These are phyloP conservation scores for Heliconius cydno DNA, from an alignment of 2,888 invertebrate species.

Conservation along the genomic window DNA sequence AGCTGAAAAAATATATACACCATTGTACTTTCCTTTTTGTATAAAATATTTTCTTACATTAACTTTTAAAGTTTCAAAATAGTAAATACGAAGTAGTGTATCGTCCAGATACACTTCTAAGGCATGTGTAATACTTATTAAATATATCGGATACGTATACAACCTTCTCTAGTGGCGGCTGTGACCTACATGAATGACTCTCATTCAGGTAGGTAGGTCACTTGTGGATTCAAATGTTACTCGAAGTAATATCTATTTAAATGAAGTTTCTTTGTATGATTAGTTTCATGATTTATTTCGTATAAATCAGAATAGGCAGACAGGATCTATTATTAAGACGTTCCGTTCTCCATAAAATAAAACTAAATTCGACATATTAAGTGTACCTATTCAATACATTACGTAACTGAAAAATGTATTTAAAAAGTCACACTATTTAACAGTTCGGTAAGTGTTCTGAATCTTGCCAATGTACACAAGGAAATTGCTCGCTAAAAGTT, in stretches of 20 bases:
- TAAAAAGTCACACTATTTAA: constrained; percentile 24
- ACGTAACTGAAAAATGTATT: constrained; percentile 9
- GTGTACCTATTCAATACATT: background rate
- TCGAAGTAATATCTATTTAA: background rate
- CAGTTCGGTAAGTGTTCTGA: constrained; percentile 44
- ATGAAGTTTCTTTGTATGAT: background rate
- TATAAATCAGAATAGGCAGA: background rate
- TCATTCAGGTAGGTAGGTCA: no score
- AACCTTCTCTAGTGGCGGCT: no score
- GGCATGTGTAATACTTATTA: no score
- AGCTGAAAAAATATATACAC: no score
- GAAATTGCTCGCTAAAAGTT: constrained; percentile 80
- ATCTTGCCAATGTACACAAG: constrained; percentile 74
- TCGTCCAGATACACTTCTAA: no score
- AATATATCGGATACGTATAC: no score
- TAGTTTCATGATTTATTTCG: background rate
- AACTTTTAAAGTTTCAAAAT: no score
- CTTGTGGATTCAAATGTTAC: no score
- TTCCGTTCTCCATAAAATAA: background rate
- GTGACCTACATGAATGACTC: no score
- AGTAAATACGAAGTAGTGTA: no score
- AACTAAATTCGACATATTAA: background rate
- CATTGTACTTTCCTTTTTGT: no score
- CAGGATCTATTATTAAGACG: background rate
- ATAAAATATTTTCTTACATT: no score